A percentile compares a stretch with the other conserved stretches of the same genome.
Evolutionary conservation across 2,113 vertebrate species (phyloP).

Genomic region (Syngnathus scovelli): DNA sequence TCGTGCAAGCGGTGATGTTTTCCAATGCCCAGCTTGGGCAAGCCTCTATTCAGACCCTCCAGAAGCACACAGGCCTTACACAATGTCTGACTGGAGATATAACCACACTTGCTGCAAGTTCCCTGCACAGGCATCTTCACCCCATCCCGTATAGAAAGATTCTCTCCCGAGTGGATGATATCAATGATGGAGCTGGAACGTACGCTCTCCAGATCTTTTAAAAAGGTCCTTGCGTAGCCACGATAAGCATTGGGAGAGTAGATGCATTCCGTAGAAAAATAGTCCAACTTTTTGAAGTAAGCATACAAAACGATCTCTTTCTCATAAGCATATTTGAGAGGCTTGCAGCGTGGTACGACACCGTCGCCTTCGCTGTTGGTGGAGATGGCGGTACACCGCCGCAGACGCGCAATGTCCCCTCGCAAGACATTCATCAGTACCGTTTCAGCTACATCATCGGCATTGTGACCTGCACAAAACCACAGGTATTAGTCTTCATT

Average conservation of each 20-base stretch:
- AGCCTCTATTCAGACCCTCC: constrained; percentile 81
- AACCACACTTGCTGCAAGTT: constrained; percentile 79
- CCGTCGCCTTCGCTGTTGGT: constrained; percentile 73
- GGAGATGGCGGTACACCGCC: constrained; percentile 76
- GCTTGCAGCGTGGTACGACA: constrained; percentile 81
- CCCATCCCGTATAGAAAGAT: constrained; percentile 74
- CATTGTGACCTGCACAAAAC: constrained; percentile 78
- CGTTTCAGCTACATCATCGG: constrained; percentile 83
- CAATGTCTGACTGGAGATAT: constrained; percentile 81
- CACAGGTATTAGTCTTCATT: not conserved
- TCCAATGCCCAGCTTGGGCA: constrained; percentile 80
- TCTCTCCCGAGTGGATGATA: constrained; percentile 83
- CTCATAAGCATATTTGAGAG: constrained; percentile 85
- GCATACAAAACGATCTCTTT: constrained; percentile 93
- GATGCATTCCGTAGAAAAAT: constrained; percentile 86
- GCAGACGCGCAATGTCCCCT: constrained; percentile 78
- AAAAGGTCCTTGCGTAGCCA: constrained; percentile 77
- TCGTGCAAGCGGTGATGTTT: constrained; percentile 77
- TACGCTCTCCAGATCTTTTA: constrained; percentile 81
- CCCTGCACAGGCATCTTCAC: constrained; percentile 78
- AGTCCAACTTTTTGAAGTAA: constrained; percentile 85
- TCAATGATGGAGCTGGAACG: constrained; percentile 82
- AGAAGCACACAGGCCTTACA: constrained; percentile 85
- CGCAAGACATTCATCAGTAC: constrained; percentile 87
- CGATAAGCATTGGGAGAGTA: constrained; percentile 87